Conservation (phyloP, 2,888 invertebrate genomes). For the Epistrophe grossulariae region DNA sequence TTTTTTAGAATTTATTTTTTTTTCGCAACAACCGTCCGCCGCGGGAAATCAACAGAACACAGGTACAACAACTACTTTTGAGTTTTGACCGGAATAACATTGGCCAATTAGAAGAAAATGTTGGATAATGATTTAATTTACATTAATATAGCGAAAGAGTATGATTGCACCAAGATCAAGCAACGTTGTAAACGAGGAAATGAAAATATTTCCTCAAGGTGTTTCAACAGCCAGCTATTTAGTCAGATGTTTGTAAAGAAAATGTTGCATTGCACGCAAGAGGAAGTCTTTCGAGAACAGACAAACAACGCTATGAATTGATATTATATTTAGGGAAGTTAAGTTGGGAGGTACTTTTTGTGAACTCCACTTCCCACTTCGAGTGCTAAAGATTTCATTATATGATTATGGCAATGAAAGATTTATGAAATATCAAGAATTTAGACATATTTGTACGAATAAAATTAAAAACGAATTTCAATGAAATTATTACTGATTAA, state of each 20-base stretch:
- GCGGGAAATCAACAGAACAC: conserved; percentile 38
- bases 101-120: conserved; percentile 49
- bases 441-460: conserved; percentile 57
- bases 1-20: conserved; percentile 30
- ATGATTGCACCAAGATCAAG: conserved; percentile 22
- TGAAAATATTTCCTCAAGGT: conserved; percentile 50
- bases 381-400: conserved; percentile 45
- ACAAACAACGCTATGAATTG: conserved; percentile 27
- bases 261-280: conserved; percentile 61
- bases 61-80: conserved; percentile 35
- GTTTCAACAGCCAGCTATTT: conserved; percentile 21
- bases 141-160: not conserved
- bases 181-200: conserved; percentile 27
- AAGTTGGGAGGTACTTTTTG: not conserved
- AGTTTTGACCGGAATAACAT: conserved; percentile 53
- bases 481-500: conserved; percentile 17
- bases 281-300: conserved; percentile 59
- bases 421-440: conserved; percentile 60
- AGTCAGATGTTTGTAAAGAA: conserved; percentile 23
- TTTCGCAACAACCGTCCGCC: conserved; percentile 39
- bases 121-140: conserved; percentile 45
- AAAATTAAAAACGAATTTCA: conserved; percentile 3
- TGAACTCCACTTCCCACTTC: conserved; percentile 10
- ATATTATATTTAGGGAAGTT: not conserved
- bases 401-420: conserved; percentile 46